phyloP scores from a whole-genome alignment of 2,113 vertebrate genomes.

The Chrysemys picta region DNA sequence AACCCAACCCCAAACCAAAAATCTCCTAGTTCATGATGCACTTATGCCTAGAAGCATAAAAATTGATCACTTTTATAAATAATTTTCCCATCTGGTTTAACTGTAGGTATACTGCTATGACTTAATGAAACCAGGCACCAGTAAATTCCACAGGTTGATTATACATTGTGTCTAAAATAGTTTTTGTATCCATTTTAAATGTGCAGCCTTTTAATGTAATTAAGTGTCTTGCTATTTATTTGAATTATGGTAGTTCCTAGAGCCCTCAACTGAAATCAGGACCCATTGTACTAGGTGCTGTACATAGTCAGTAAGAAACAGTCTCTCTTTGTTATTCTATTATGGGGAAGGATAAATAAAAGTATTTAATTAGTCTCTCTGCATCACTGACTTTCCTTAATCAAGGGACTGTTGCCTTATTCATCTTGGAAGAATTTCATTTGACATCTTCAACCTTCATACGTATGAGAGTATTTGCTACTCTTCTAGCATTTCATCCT shows the following conservation, averaged over 20 bases:
- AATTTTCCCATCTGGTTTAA: not conserved
- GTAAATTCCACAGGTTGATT: not conserved
- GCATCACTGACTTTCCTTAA: not conserved
- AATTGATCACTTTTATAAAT: not conserved
- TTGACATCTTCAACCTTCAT: not conserved
- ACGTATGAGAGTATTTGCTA: not conserved
- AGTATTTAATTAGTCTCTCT: not conserved
- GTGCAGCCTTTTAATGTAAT: not conserved
- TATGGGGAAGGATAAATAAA: not conserved
- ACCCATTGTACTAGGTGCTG: not conserved
- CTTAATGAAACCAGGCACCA: fast-evolving
- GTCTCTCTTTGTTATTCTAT: not conserved
- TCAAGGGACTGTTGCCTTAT: not conserved
- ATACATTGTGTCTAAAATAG: not conserved
- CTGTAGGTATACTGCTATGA: not conserved
- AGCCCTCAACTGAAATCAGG: not conserved
- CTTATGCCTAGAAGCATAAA: not conserved
- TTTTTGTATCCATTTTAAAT: not conserved
- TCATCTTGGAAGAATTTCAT: not conserved
- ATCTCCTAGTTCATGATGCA: not conserved
- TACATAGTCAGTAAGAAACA: not conserved
- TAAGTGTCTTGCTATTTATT: not conserved
- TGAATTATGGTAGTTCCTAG: not conserved
- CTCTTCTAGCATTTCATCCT: not conserved
- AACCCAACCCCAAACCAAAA: too few relatives aligned